phyloP scores from a whole-genome alignment of 1,140 invertebrate species.

The Mamestra configurata region DNA sequence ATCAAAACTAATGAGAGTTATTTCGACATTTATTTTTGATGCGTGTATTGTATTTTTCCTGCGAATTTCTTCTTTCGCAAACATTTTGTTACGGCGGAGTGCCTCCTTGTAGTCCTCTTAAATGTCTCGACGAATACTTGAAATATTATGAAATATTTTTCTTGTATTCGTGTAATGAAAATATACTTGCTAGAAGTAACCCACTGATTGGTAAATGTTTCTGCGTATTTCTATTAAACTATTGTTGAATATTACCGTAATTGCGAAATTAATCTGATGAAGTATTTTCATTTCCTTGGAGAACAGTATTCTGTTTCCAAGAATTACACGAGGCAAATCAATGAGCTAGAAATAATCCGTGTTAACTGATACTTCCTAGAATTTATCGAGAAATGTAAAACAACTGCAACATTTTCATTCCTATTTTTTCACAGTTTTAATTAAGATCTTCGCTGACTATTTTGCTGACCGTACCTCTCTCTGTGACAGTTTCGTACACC shows the following conservation, averaged over 20 bases:
- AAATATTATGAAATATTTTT: constrained; percentile 20
- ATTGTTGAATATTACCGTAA: not conserved
- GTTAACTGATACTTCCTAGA: not conserved
- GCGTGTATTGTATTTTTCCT: constrained; percentile 9
- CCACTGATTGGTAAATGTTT: not conserved
- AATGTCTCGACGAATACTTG: constrained; percentile 7
- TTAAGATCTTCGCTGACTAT: constrained; percentile 58
- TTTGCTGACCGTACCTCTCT: constrained; percentile 69
- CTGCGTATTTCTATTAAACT: not conserved
- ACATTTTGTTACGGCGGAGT: constrained; percentile 27
- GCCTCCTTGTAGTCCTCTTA: constrained; percentile 4
- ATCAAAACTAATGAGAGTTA: constrained; percentile 26
- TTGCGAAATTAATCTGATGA: not conserved
- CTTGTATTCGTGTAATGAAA: constrained; percentile 13
- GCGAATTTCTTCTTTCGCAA: not conserved
- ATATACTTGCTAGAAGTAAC: constrained; percentile 2
- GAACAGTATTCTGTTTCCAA: not conserved
- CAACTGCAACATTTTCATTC: not conserved
- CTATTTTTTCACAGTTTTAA: constrained; percentile 51
- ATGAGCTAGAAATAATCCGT: not conserved
- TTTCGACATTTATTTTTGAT: constrained; percentile 12
- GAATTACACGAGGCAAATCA: not conserved
- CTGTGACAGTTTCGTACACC: constrained; percentile 72
- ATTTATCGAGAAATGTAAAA: not conserved
- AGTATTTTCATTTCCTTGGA: not conserved